Conservation (phyloP, 2,797 vertebrate genomes). For the Phoxinus dragarum region DNA sequence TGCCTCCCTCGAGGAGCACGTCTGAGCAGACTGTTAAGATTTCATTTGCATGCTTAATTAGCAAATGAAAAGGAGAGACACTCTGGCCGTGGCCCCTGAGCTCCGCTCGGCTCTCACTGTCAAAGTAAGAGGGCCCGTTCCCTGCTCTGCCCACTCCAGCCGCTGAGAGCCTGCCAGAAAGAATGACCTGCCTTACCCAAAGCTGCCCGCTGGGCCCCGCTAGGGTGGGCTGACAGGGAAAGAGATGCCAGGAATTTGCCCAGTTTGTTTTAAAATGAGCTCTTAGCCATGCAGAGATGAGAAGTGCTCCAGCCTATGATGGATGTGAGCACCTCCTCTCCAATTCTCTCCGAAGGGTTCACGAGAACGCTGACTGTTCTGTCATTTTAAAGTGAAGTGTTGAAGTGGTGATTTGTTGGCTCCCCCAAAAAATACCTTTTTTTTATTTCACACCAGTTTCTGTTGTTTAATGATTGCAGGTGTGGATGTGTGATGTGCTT, state of each 20-base stretch:
- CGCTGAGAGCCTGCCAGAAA: conserved; percentile 42
- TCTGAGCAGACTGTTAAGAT: conserved; percentile 84
- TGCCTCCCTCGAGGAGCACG: conserved; percentile 74
- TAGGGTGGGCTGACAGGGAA: background rate
- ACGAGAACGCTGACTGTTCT: conserved; percentile 23
- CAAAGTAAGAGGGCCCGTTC: conserved; percentile 29
- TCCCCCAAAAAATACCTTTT: conserved; percentile 57
- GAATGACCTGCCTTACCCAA: conserved; percentile 52
- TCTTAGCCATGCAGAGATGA: conserved; percentile 48
- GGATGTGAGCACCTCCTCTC: conserved; percentile 19
- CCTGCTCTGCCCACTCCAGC: conserved; percentile 69
- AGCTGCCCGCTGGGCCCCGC: conserved; percentile 43
- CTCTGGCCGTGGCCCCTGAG: conserved; percentile 68
- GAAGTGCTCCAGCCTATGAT: conserved; percentile 24
- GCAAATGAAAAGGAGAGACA: conserved; percentile 82
- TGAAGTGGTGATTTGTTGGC: conserved; percentile 57
- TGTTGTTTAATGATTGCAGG: conserved; percentile 2
- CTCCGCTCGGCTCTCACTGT: conserved; percentile 38
- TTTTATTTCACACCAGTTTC: background rate
- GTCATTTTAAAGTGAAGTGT: conserved; percentile 23
- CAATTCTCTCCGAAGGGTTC: conserved; percentile 30
- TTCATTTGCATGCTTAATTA: conserved; percentile 88
- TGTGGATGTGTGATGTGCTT: conserved; percentile 10
- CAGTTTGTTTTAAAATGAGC: conserved; percentile 45
- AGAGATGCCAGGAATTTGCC: conserved; percentile 40